Evolutionary conservation across 1,140 invertebrate genomes (phyloP), one percentile per base, ranked within the genome.

Genomic region (Diorhabda sublineata): DNA sequence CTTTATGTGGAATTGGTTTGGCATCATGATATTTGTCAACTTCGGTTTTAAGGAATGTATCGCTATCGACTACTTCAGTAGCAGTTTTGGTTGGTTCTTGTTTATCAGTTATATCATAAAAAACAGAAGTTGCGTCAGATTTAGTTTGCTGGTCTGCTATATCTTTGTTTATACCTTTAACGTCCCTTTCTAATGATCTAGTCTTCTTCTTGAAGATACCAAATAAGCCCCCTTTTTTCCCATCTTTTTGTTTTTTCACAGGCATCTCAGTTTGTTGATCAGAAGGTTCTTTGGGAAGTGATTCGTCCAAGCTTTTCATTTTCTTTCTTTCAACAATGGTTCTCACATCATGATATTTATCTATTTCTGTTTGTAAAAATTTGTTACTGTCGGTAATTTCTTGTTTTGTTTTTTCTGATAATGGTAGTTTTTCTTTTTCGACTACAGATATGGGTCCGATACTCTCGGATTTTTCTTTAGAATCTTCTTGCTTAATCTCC

Each of bases 21-120:
- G 66, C 67, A 60, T 72, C 71, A 63, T 72, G 64, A 64, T 70
- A 67, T 43, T 67, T 70, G 8, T 67, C 58, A 63, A 72, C 45
- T 72, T 72, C 71, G 11, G 62, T 56, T n/a, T 63, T 67, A 9
- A 72, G 43, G 58, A 70, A 70, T 4, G 9, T 61, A 45, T 60
- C 58, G 57, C 56, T 68, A 26, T 63, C 42, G 42, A 63, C 57
- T 52, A 2, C n/a, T 2, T 52, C 47, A n/a, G 58, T n/a, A 9
- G 8, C 2, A 59, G n/a, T 59, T 59, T 59, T 11, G 5, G 8
- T 11, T 5, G 41, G 58, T n/a, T 7, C 5, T 11, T 9, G 2
- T 5, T 7, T 59, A 6, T 26, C 2, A 42, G 6, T 42, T n/a
- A 3, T 59, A 11, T 7, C 6, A n/a, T 7, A 6, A 11, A 11